Conservation (phyloP, 1,140 invertebrate species). For the Diorhabda sublineata region DNA sequence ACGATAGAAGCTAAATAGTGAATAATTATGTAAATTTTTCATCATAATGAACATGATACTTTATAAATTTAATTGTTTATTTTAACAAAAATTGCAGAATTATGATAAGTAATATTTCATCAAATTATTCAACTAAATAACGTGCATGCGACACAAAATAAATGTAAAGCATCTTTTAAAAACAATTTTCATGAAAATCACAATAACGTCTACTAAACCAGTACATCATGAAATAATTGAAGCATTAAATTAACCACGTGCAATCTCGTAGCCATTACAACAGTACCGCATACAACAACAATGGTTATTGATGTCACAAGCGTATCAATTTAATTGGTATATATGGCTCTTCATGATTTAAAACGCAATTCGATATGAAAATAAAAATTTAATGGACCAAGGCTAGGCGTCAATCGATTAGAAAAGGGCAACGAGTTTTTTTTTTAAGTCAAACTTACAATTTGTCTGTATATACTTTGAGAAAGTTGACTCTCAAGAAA, state of each 20-base stretch:
- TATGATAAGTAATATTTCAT: too few relatives aligned
- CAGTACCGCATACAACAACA: not conserved
- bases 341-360: not conserved
- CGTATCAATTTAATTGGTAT: constrained; percentile 3
- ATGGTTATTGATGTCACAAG: not conserved
- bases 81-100: too few relatives aligned
- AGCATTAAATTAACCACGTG: not conserved
- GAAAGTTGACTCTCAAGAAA: too few relatives aligned
- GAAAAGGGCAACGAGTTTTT: not conserved
- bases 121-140: too few relatives aligned
- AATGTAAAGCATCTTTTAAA: too few relatives aligned
- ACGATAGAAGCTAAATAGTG: too few relatives aligned
- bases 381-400: not conserved
- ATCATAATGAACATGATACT: too few relatives aligned
- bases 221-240: not conserved
- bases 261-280: not conserved
- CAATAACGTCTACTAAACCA: not conserved
- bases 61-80: too few relatives aligned
- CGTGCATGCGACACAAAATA: too few relatives aligned
- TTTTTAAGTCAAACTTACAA: not conserved
- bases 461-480: too few relatives aligned
- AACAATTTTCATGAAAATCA: too few relatives aligned
- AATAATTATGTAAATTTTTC: too few relatives aligned
- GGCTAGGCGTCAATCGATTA: not conserved
- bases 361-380: not conserved